Conservation (phyloP, 2,888 invertebrate genomes). For the Tachina fera region DNA sequence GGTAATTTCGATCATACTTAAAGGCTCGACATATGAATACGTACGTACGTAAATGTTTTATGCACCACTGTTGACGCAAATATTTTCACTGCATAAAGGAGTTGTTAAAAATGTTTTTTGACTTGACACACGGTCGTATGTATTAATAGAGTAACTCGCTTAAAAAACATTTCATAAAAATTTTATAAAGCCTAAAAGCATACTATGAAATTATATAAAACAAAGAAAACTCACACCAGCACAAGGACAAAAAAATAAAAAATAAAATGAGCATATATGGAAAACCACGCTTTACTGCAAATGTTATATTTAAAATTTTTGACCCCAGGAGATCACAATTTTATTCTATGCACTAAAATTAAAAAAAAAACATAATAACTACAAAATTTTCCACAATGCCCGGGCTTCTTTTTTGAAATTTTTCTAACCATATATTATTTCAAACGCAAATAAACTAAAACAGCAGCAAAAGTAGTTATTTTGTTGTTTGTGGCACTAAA, state of each 20-base stretch:
- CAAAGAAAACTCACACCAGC: constrained; percentile 2
- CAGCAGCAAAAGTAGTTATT: constrained; percentile 39
- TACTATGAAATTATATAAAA: constrained; percentile 55
- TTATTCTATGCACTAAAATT: constrained; percentile 35
- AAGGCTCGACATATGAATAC: not conserved
- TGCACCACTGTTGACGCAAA: not conserved
- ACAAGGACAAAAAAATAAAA: not conserved
- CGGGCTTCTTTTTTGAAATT: constrained; percentile 11
- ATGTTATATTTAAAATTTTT: constrained; percentile 53
- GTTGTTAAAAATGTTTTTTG: constrained; percentile 3
- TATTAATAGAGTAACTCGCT: constrained; percentile 9
- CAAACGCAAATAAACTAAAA: constrained; percentile 25
- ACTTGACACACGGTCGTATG: constrained; percentile 29
- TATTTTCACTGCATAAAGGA: not conserved
- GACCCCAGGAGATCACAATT: constrained; percentile 63
- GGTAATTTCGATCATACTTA: not conserved
- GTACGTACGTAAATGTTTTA: not conserved
- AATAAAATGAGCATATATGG: constrained; percentile 14
- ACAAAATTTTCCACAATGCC: constrained; percentile 41
- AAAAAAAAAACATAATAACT: constrained; percentile 44
- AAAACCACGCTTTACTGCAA: constrained; percentile 48
- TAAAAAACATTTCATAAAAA: constrained; percentile 51
- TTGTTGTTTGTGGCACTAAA: constrained; percentile 43
- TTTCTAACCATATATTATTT: constrained; percentile 30
- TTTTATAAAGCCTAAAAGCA: constrained; percentile 67